A percentile compares a stretch with the other conserved stretches of the same genome.
Conservation (phyloP, 2,888 invertebrate genomes). For the Drosophila algonquin region DNA sequence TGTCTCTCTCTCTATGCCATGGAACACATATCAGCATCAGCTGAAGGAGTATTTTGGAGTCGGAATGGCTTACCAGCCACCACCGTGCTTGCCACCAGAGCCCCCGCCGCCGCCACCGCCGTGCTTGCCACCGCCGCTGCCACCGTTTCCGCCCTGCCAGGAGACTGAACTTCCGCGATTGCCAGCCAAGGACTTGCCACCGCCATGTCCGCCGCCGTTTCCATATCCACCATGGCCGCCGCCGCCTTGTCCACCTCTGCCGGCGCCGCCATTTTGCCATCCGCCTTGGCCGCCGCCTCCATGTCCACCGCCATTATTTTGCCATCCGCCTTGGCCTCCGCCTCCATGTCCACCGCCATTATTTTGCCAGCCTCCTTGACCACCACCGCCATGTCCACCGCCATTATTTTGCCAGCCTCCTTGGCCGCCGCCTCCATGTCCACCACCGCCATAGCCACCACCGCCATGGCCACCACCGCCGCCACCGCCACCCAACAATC, state of each 20-base stretch:
- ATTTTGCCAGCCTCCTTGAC: conserved; percentile 10
- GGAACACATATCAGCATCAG: conserved; percentile 43
- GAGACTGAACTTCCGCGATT: conserved; percentile 23
- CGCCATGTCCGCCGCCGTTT: conserved; percentile 29
- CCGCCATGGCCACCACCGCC: conserved; percentile 43
- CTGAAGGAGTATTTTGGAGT: neutral
- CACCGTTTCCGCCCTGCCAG: conserved; percentile 27
- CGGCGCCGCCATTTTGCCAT: conserved; percentile 44
- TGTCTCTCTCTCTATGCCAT: conserved; percentile 46
- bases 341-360: conserved; percentile 40
- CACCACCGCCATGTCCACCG: conserved; percentile 25
- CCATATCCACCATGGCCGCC: conserved; percentile 50
- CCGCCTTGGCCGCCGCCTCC: conserved; percentile 46
- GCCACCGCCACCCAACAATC: conserved; percentile 60
- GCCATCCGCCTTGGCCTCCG: conserved; percentile 41
- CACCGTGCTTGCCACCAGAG: conserved; percentile 42
- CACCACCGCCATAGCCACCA: conserved; percentile 39
- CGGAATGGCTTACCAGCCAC: conserved; percentile 53
- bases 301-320: conserved; percentile 27
- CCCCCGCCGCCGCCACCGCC: conserved; percentile 42
- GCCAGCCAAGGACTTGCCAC: conserved; percentile 10
- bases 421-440: conserved; percentile 39
- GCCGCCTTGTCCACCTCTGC: conserved; percentile 47
- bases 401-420: conserved; percentile 33
- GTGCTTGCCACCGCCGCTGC: conserved; percentile 48